Conservation (phyloP, 2,113 vertebrate species). For the Mixornis gularis region DNA sequence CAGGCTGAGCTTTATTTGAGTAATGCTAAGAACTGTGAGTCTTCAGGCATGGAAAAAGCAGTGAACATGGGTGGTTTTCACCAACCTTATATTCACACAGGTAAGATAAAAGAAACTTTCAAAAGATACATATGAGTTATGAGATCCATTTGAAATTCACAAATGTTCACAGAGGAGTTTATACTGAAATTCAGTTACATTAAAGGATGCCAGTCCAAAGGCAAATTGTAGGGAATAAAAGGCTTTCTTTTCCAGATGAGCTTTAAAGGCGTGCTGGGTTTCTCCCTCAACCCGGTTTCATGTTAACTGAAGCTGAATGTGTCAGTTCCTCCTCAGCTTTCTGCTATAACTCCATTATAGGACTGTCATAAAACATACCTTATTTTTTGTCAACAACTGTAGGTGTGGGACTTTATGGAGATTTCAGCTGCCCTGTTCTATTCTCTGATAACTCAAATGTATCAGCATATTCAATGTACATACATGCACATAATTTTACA, state of each 20-base stretch:
- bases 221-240: neutral
- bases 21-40: neutral
- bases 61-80: neutral
- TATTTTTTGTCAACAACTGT: neutral
- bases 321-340: neutral
- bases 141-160: neutral
- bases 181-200: neutral
- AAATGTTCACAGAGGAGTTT: neutral
- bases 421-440: neutral
- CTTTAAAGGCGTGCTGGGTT: neutral
- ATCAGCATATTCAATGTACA: neutral
- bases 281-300: fast-evolving
- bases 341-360: neutral
- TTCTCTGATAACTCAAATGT: neutral
- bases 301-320: neutral
- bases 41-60: neutral
- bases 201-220: neutral
- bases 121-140: neutral
- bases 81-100: neutral
- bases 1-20: neutral
- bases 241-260: neutral
- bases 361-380: neutral
- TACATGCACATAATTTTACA: neutral
- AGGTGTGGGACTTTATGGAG: neutral
- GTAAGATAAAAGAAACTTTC: neutral